Evolutionary conservation across 2,113 vertebrate species (phyloP).

Genomic region (Ammodytes dubius): DNA sequence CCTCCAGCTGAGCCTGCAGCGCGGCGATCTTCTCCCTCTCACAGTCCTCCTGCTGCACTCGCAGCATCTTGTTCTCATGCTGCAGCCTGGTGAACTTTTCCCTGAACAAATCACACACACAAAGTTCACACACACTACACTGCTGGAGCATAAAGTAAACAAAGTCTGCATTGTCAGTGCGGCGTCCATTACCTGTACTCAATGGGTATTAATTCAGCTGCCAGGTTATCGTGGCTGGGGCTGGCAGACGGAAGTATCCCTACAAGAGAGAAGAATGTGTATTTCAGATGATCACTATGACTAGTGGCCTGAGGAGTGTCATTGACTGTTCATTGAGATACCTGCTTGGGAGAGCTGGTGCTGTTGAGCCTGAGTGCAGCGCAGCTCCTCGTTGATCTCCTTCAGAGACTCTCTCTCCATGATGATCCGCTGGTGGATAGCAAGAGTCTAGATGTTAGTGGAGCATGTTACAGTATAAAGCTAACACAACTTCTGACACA

Average conservation of each 20-base stretch:
- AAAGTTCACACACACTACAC: background rate
- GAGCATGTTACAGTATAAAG: background rate
- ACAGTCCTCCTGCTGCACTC: slow-evolving; percentile 91
- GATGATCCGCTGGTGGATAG: slow-evolving; percentile 89
- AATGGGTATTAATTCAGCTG: slow-evolving; percentile 94
- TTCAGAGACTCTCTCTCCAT: slow-evolving; percentile 93
- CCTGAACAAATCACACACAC: slow-evolving; percentile 70
- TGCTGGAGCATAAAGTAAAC: background rate
- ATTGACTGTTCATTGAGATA: slow-evolving; percentile 59
- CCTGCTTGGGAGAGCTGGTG: slow-evolving; percentile 92
- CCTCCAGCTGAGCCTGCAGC: slow-evolving; percentile 91
- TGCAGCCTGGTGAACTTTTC: slow-evolving; percentile 96
- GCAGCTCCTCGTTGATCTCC: slow-evolving; percentile 96
- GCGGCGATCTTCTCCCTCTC: slow-evolving; percentile 90
- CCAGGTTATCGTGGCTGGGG: slow-evolving; percentile 92
- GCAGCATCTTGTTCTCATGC: slow-evolving; percentile 98
- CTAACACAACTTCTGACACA: background rate
- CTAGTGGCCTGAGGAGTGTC: background rate
- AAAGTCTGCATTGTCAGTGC: background rate
- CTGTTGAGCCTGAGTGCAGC: slow-evolving; percentile 94
- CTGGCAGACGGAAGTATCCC: slow-evolving; percentile 84
- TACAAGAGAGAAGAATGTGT: slow-evolving; percentile 28
- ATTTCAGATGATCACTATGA: background rate
- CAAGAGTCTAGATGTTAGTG: background rate
- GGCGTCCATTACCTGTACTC: slow-evolving; percentile 89